These are phyloP conservation scores for Leucoptera coffeella DNA, from an alignment of 2,888 invertebrate genomes.

Conservation along the genomic window DNA sequence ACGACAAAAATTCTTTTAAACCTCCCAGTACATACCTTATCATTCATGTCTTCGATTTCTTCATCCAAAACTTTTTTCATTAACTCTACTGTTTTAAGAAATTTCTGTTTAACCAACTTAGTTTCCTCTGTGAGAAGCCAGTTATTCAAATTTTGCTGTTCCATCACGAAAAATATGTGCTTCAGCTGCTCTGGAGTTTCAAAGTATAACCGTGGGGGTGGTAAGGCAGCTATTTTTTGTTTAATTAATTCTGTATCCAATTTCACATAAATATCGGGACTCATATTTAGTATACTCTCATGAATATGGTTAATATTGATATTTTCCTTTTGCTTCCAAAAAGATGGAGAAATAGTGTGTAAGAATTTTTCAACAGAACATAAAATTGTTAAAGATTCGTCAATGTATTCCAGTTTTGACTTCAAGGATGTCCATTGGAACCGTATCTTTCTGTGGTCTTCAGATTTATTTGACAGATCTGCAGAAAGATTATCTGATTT, in stretches of 20 bases:
- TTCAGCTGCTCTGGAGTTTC: slow-evolving; percentile 26
- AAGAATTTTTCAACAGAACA: slow-evolving; percentile 37
- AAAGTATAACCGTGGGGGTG: slow-evolving; percentile 29
- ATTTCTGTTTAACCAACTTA: slow-evolving; percentile 27
- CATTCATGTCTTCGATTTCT: slow-evolving; percentile 24
- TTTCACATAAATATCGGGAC: slow-evolving; percentile 22
- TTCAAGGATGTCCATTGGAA: slow-evolving; percentile 32
- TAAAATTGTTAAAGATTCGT: slow-evolving; percentile 31
- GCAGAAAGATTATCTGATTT: slow-evolving; percentile 33
- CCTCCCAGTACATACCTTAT: slow-evolving; percentile 23
- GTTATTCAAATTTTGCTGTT: slow-evolving; percentile 40
- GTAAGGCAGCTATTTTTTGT: slow-evolving; percentile 16
- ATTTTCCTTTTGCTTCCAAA: slow-evolving; percentile 29
- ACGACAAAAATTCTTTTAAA: no score
- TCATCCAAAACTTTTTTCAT: slow-evolving; percentile 18
- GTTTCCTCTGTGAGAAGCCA: slow-evolving; percentile 35
- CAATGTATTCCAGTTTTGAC: slow-evolving; percentile 36
- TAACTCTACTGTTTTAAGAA: slow-evolving; percentile 19
- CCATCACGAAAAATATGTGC: slow-evolving; percentile 22
- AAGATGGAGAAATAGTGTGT: slow-evolving; percentile 28
- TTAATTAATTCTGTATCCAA: slow-evolving; percentile 16
- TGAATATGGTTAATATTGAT: slow-evolving; percentile 16
- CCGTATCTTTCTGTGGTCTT: slow-evolving; percentile 29
- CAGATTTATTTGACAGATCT: slow-evolving; percentile 25
- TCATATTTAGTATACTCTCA: slow-evolving; percentile 20